Evolutionary conservation across 2,113 vertebrate species (phyloP), one percentile per base, ranked within the genome.

Genomic region (Canis aureus): DNA sequence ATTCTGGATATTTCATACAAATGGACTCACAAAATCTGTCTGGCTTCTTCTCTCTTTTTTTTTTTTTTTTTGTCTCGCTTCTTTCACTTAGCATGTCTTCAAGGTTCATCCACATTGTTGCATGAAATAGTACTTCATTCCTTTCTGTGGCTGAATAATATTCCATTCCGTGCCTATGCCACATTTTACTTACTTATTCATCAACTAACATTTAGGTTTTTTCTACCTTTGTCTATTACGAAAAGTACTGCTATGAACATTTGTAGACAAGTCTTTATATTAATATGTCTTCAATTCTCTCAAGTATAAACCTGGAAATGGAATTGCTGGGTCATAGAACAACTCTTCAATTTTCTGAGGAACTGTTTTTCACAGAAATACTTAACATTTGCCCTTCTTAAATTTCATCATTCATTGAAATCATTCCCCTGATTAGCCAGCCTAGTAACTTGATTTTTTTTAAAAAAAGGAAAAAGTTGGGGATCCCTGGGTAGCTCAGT

Each of bases 281-380:
- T n/a, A 64, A 29, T 62, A 60, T 57, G 17, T 78, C 67, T 94
- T 78, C 69, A 78, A 22, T 59, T 66, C 22, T 85, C 59, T 84
- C 22, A 69, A 43, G 51, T 84, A 62, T 71, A 84, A 43, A 62
- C 15, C 27, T n/a, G 73, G 25, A 27, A 73, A 49, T 71, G 23
- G 15, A 89, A 80, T 66, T 89, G 10, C 22, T 80, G 38, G 67
- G 43, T 78, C 60, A 85, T 49, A 49, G 59, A 43, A 91, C 8
- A 91, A 64, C 29, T 91, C 13, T 82, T 69, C 67, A 91, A 95
- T 66, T 94, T 96, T 91, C 57, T 95, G 49, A 88, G 55, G 59
- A 81, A 87, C 3, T 93, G n/a, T 93, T 83, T 89, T 78, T 43
- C 38, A 82, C 29, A 62, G 35, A 76, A 89, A 11, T 35, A 32